Base-by-base conservation (phyloP, 1,140 invertebrate genomes). In the Matsumurasca onukii region DNA sequence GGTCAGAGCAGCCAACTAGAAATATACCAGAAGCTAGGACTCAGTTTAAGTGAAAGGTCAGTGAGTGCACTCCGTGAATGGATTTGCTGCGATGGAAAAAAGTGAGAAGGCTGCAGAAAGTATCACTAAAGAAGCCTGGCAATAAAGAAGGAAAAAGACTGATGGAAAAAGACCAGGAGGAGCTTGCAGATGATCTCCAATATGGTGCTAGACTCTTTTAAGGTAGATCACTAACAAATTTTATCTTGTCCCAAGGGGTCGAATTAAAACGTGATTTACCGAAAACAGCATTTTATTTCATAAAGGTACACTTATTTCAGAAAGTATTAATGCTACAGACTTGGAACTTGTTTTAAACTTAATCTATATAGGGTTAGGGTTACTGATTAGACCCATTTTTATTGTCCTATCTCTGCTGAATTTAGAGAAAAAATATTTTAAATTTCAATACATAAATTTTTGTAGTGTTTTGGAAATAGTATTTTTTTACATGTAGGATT, bases 1-100 rank as follows among this genome's bases (percentile, higher is more conserved):
- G 62, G 68, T 12, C 17, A 57, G 12, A 34, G 15, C 34, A 63
- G 34, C 34, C 31, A 34, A 34, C 27, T 63, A 34, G 22, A 31
- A 20, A 12, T 63, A 12, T 63, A 34, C 17, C 12, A 63, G 22
- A 9, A 31, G 22, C 30, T 63, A 31, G 27, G 61, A 9, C 55
- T 59, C 5, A 59, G 55, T 25, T 27, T 25, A 27, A 17, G 61
- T 34, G 22, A 13, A 24, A 63, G 39, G 5, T 63, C 29, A 5
- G 22, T 34, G 5, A 27, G 27, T 63, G 34, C 27, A 2, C n/a
- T 63, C 15, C 27, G 17, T 3, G 29, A 24, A 15, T 63, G 31
- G 34, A 63, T 20, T 24, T 34, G 22, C 30, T 63, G 12, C n/a
- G 22, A 12, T 25, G 15, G 27, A 31, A 34, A 45, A 63, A 45